Conservation (phyloP, 2,113 vertebrate species). For the Cathartes aura region DNA sequence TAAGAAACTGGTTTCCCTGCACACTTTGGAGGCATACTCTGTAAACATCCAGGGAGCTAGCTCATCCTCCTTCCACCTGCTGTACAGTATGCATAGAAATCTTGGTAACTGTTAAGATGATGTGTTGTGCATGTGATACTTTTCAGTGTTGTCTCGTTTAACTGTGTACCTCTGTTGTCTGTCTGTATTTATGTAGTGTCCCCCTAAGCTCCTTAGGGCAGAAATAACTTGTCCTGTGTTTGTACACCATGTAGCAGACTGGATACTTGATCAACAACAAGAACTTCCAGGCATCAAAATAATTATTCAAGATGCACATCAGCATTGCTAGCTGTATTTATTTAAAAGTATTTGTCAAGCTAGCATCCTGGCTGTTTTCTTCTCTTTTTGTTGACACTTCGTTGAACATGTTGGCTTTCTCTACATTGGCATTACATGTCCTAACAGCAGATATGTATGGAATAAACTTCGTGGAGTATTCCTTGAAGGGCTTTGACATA, state of each 20-base stretch:
- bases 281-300: neutral
- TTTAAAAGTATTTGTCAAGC: neutral
- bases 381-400: neutral
- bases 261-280: neutral
- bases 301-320: neutral
- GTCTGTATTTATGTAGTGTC: neutral
- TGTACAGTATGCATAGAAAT: neutral
- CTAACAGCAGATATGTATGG: neutral
- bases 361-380: neutral
- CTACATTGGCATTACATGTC: neutral
- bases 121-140: neutral
- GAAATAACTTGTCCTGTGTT: neutral
- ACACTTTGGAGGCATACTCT: neutral
- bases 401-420: neutral
- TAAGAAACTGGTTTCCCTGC: neutral
- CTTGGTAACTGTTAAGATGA: neutral
- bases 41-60: neutral
- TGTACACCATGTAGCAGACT: neutral
- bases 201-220: neutral
- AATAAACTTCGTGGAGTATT: neutral
- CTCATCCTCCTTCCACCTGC: neutral
- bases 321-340: neutral
- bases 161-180: neutral
- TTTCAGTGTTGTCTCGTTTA: neutral
- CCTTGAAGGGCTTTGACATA: neutral